A percentile compares a stretch with the other conserved stretches of the same genome.
phyloP scores from a whole-genome alignment of 2,888 invertebrate species.

The Drosophila percnosoma region DNA sequence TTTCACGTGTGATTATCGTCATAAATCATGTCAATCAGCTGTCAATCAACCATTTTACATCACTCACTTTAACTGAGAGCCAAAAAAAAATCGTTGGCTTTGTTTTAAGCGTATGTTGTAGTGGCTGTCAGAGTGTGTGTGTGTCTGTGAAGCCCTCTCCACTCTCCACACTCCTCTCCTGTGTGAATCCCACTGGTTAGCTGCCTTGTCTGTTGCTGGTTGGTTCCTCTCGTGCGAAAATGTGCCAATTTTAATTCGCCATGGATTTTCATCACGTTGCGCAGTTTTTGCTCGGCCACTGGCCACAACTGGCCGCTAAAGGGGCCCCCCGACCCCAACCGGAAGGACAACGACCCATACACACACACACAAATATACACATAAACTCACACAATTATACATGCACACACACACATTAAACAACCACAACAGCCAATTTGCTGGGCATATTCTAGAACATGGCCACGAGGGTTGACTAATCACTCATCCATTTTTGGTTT shows the following conservation, averaged over 20 bases:
- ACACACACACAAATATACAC: neutral
- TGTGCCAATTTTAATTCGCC: slow-evolving; percentile 65
- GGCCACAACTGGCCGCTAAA: slow-evolving; percentile 45
- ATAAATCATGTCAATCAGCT: neutral
- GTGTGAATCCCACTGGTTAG: neutral
- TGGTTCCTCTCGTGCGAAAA: slow-evolving; percentile 40
- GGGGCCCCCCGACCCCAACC: slow-evolving; percentile 13
- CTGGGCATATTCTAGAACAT: slow-evolving; percentile 32
- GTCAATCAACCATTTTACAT: neutral
- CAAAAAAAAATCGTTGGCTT: slow-evolving; percentile 27
- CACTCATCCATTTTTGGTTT: neutral
- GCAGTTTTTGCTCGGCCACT: slow-evolving; percentile 48
- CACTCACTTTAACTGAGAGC: slow-evolving; percentile 14
- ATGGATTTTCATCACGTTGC: slow-evolving; percentile 53
- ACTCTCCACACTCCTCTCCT: neutral
- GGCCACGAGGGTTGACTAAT: slow-evolving; percentile 9
- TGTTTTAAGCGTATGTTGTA: slow-evolving; percentile 19
- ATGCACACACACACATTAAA: slow-evolving; percentile 29
- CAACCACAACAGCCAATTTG: slow-evolving; percentile 62
- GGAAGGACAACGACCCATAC: slow-evolving; percentile 53
- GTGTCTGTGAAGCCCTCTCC: neutral
- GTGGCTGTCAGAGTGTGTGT: neutral
- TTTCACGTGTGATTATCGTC: neutral
- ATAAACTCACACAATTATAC: neutral
- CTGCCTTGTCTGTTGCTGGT: neutral